Evolutionary conservation across 64 coral and sea anemone species (phyloP).

Genomic region (Stichodactyla mertensii): DNA sequence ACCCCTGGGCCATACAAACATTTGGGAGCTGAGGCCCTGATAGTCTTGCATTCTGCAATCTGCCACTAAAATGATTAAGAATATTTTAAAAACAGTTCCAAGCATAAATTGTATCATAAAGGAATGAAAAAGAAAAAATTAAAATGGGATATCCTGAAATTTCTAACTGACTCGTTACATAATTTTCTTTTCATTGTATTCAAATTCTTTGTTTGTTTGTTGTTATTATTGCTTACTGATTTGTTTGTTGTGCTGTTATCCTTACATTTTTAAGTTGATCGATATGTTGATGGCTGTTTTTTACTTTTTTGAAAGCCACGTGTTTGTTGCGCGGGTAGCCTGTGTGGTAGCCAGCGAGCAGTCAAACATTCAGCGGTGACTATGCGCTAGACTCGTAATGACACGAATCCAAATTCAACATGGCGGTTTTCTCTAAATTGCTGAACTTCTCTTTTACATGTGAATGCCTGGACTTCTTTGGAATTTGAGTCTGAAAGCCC

Average conservation of each 20-base stretch:
- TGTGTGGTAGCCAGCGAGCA: conserved; percentile 7
- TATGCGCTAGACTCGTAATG: conserved; percentile 10
- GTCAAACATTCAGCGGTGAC: conserved; percentile 15
- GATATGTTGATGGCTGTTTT: background rate
- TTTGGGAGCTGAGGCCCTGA: no score
- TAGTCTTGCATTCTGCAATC: no score
- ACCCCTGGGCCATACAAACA: no score
- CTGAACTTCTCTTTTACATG: conserved; percentile 50
- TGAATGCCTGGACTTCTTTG: conserved; percentile 36
- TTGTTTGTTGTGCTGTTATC: background rate
- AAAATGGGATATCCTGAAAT: no score
- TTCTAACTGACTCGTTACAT: no score
- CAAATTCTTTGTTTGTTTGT: no score
- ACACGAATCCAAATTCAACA: conserved; percentile 74
- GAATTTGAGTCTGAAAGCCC: conserved; percentile 19
- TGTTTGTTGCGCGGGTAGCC: background rate
- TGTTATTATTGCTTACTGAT: no score
- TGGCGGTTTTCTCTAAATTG: conserved; percentile 74
- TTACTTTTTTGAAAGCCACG: background rate
- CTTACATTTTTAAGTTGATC: background rate
- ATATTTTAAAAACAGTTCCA: no score
- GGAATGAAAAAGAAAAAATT: no score
- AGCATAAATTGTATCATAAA: no score
- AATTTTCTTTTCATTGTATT: no score
- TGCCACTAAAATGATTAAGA: no score